Base-by-base conservation (phyloP, 2,888 invertebrate genomes). In the Acanthopleura granulata region DNA sequence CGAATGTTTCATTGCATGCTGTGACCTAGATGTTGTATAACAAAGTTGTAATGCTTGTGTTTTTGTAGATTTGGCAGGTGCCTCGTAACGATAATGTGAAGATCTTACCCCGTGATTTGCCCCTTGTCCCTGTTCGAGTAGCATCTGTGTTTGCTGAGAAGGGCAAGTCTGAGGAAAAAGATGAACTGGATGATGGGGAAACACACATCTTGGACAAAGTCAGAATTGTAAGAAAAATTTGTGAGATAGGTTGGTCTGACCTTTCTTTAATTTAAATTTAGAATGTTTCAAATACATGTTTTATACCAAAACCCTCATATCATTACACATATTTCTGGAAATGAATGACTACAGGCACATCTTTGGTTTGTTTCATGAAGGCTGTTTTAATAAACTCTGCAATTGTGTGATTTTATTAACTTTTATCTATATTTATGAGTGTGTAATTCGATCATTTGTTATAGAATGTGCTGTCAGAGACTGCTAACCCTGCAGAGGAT, bases 71-170 rank as follows among this genome's bases (percentile, higher is more conserved):
- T 79, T 92, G 92, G 92, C 91, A 89, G 75, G 88, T 89, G 66
- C 90, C 93, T 93, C 79, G 95, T 93, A 95, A 93, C 92, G 85
- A 93, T 91, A 83, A 93, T 91, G 90, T 94, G 0, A 93, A 93
- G 82, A 91, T 95, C 80, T 91, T 94, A 15, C 91, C 93, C 0
- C 92, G 97, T 30, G 94, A 96, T 78, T 93, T 94, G 50, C 94
- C 94, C 0, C 87, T 98, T 25, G 95, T 96, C 87, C 95, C 97
- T 0, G 95, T 94, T 84, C 93, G 98, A 49, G 95, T 97, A 0
- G 95, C 97, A 88, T 98, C 98, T 0, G 96, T 98, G 1, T 98
- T 97, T 91, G 94, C 96, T 75, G 97, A 97, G 72, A 83, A 84
- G 69, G 51, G 69, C 9, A 69, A 62, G 49, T 82, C 79, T 57